Conservation (phyloP, 2,888 invertebrate species). For the Frankliniella fusca region DNA sequence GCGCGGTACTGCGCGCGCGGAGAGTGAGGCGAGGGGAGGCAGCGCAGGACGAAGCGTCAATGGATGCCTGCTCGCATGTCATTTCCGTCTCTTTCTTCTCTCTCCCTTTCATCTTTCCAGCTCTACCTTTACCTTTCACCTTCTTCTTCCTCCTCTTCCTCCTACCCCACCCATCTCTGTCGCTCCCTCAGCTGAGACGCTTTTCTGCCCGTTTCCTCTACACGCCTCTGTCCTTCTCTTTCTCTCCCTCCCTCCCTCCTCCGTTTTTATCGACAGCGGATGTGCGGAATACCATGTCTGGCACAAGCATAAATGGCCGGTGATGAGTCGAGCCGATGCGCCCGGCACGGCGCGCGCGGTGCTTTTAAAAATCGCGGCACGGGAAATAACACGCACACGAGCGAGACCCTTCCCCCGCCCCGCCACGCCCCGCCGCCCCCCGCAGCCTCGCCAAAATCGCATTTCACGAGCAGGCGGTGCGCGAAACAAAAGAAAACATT, state of each 20-base stretch:
- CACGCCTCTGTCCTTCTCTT: background rate
- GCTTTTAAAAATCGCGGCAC: background rate
- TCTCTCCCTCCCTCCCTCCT: background rate
- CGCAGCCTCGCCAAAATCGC: no score
- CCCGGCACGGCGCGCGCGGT: background rate
- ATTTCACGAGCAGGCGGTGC: no score
- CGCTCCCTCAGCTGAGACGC: background rate
- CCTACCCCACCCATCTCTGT: background rate
- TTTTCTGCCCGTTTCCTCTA: no score
- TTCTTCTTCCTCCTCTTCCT: background rate
- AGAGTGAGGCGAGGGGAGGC: background rate
- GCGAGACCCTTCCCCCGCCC: no score
- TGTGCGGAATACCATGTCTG: constrained; percentile 17
- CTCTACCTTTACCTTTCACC: background rate
- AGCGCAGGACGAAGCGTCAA: background rate
- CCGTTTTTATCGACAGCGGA: constrained; percentile 16
- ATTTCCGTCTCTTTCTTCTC: background rate
- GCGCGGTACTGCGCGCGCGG: background rate
- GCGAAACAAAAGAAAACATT: no score
- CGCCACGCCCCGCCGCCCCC: no score
- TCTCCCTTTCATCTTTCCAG: background rate
- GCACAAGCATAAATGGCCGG: background rate
- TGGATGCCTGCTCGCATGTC: background rate
- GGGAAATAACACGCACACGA: no score
- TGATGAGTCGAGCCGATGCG: background rate